Evolutionary conservation across 2,113 vertebrate species (phyloP).

Genomic region (Phaetusa simplex): DNA sequence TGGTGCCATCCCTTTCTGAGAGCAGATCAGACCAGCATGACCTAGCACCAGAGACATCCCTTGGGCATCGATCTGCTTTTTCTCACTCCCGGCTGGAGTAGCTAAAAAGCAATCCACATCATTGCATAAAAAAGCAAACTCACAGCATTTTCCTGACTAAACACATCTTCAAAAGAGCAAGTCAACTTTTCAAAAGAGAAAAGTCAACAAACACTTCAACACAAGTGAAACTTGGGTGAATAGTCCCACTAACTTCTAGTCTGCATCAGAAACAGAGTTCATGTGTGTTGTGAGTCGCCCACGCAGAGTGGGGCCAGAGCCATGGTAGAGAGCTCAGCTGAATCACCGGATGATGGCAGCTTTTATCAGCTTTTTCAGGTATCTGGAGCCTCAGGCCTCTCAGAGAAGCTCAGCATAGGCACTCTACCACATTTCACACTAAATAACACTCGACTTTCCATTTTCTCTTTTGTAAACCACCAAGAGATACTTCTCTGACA

Average conservation of each 20-base stretch:
- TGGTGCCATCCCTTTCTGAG: neutral
- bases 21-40: neutral
- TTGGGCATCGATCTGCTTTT: neutral
- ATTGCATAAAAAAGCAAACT: neutral
- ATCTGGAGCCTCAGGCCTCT: neutral
- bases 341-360: neutral
- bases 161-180: neutral
- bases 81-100: neutral
- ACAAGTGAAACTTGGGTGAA: neutral
- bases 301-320: neutral
- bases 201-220: neutral
- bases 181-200: neutral
- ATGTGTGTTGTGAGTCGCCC: neutral
- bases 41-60: neutral
- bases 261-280: neutral
- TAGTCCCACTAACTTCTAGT: neutral
- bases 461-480: constrained; percentile 24
- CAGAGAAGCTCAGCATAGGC: neutral
- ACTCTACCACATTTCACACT: neutral
- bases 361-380: constrained; percentile 33
- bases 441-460: neutral
- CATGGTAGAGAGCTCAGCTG: neutral
- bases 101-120: neutral
- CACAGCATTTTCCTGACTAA: neutral
- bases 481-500: neutral